Percentiles rank a stretch among this genome's conserved stretches.
These are phyloP conservation scores for Gortyna flavago DNA, from an alignment of 2,888 invertebrate genomes.

Conservation along the genomic window DNA sequence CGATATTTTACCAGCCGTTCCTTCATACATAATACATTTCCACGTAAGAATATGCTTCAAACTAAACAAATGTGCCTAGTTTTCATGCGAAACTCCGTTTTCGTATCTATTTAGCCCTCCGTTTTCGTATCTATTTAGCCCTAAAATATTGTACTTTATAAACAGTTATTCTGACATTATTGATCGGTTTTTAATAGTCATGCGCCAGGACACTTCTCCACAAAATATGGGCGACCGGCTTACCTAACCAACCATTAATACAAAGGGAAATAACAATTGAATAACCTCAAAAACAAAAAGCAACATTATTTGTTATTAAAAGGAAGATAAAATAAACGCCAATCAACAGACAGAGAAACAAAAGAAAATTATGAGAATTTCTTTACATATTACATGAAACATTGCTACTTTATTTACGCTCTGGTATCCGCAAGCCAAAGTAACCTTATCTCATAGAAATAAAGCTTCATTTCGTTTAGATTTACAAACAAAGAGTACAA, in stretches of 20 bases:
- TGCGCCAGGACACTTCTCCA: conserved; percentile 34
- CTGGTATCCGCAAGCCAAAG: conserved; percentile 28
- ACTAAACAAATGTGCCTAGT: conserved; percentile 64
- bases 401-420: conserved; percentile 56
- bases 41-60: conserved; percentile 70
- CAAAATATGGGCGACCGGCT: conserved; percentile 15
- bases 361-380: conserved; percentile 62
- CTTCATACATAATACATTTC: conserved; percentile 75
- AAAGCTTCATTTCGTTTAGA: conserved; percentile 48
- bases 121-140: conserved; percentile 30
- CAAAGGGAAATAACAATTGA: conserved; percentile 33
- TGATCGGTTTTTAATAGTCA: conserved; percentile 52
- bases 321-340: conserved; percentile 51
- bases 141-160: conserved; percentile 35
- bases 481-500: conserved; percentile 49
- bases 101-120: conserved; percentile 31
- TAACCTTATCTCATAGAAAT: conserved; percentile 38
- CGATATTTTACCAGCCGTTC: conserved; percentile 79
- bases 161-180: conserved; percentile 37
- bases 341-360: conserved; percentile 61
- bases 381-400: conserved; percentile 58
- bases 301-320: conserved; percentile 40
- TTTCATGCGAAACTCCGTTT: conserved; percentile 60
- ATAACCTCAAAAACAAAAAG: conserved; percentile 26
- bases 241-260: conserved; percentile 32